Evolutionary conservation across 2,113 vertebrate species (phyloP).

Genomic region (Nematolebias whitei): DNA sequence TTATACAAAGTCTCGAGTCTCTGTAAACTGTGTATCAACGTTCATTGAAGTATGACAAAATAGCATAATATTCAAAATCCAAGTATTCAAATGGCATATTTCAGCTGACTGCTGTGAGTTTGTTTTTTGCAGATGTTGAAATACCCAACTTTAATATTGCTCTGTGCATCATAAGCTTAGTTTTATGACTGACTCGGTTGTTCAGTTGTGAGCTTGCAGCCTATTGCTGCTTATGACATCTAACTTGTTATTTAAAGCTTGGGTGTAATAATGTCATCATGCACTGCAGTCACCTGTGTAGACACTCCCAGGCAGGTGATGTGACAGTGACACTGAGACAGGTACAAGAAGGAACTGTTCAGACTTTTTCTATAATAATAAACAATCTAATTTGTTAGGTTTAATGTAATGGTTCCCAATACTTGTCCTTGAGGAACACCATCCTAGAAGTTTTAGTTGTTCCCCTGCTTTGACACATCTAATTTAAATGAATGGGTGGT

Average conservation of each 20-base stretch:
- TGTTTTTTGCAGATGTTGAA: slow-evolving; percentile 12
- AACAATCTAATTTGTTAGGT: background rate
- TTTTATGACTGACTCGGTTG: slow-evolving; percentile 24
- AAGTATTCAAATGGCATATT: background rate
- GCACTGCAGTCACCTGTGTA: slow-evolving; percentile 16
- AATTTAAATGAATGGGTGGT: too few relatives aligned
- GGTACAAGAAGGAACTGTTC: too few relatives aligned
- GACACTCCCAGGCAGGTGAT: slow-evolving; percentile 48
- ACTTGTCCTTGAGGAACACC: too few relatives aligned
- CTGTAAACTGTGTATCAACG: background rate
- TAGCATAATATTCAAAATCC: background rate
- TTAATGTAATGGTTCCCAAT: too few relatives aligned
- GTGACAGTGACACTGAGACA: slow-evolving; percentile 53
- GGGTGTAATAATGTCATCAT: slow-evolving; percentile 23
- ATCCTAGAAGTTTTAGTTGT: too few relatives aligned
- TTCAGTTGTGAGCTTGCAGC: slow-evolving; percentile 14
- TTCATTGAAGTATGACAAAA: background rate
- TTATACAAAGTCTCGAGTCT: slow-evolving; percentile 12
- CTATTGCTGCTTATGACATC: slow-evolving; percentile 8
- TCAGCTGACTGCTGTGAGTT: background rate
- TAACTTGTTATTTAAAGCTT: slow-evolving; percentile 41
- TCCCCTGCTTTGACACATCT: too few relatives aligned
- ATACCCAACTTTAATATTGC: slow-evolving; percentile 4
- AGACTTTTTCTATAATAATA: slow-evolving; percentile 12
- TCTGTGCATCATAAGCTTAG: background rate